A percentile compares a stretch with the other conserved stretches of the same genome.
These are phyloP conservation scores for Andricus curvator DNA, from an alignment of 2,888 invertebrate species.

Conservation along the genomic window DNA sequence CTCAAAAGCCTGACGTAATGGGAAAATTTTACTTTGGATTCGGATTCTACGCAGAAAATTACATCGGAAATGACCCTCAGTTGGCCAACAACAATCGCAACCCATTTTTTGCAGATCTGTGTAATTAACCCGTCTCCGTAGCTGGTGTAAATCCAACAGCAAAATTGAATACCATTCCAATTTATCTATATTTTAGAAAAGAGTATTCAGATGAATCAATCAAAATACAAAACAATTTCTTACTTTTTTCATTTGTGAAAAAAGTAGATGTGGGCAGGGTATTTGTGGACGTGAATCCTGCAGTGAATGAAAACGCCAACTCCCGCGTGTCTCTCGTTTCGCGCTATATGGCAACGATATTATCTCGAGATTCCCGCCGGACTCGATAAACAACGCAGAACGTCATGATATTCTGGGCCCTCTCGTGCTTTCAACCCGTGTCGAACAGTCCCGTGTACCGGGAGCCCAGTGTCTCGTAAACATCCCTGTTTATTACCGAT, in stretches of 20 bases:
- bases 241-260: too few relatives aligned
- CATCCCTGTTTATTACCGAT: conserved; percentile 75
- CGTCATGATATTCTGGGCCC: conserved; percentile 67
- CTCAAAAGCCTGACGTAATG: too few relatives aligned
- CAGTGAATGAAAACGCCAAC: conserved; percentile 15
- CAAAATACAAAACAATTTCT: background rate
- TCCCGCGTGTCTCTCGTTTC: conserved; percentile 55
- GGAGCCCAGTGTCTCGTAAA: conserved; percentile 75
- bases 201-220: too few relatives aligned
- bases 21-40: too few relatives aligned
- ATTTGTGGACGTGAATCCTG: background rate
- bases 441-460: conserved; percentile 59
- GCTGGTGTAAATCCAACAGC: too few relatives aligned
- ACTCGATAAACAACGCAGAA: conserved; percentile 72
- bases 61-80: too few relatives aligned
- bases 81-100: too few relatives aligned
- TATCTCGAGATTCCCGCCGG: conserved; percentile 70
- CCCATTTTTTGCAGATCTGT: too few relatives aligned
- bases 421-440: conserved; percentile 57
- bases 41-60: too few relatives aligned
- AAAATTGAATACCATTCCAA: too few relatives aligned
- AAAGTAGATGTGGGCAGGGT: background rate
- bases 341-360: conserved; percentile 57
- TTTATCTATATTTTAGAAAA: too few relatives aligned
- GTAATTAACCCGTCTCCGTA: too few relatives aligned